Evolutionary conservation across 2,888 invertebrate species (phyloP), one percentile per base, ranked within the genome.

Genomic region (Junonia oenone): DNA sequence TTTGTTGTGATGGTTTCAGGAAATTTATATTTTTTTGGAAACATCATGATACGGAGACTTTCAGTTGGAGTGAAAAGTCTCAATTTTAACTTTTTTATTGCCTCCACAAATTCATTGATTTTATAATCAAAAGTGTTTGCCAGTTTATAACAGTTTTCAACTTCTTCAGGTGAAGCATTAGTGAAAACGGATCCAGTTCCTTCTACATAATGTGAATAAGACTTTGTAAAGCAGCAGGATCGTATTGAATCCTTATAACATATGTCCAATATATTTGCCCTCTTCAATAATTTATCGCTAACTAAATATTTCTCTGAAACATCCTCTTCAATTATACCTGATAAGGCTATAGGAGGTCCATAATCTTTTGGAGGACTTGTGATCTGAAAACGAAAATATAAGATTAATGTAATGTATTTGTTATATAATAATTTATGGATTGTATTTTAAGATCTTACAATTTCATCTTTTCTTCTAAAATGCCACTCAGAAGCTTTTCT

Each of bases 171-270:
- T 6, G 75, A 71, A 49, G 81, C 76, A 11, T 92, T 89, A 19
- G 93, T 93, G 59, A 92, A 93, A 6, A 98, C 92, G 4, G 98
- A 98, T 0, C 99, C 99, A 9, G 98, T 97, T 0, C 99, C 99
- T 85, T 98, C 96, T 22, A 94, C 86, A 77, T 96, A 98, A 73
- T 95, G 95, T 8, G 95, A 94, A 78, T 99, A 99, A 22, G 96
- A 95, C 88, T 98, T 98, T 5, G 99, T 99, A 70, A 99, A 99
- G 80, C 99, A 99, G 83, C 97, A 97, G 0, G 97, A 95, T 63
- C 94, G 93, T 48, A 68, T 89, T 0, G 95, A 94, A 11, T 91
- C 77, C 11, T 87, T 80, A 54, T 92, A 92, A 50, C 96, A 95
- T 62, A 99, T 94, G 74, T 99, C 99, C 69, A 99, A 88, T 22